Conservation (phyloP, 2,888 invertebrate genomes). For the Thera obeliscata region DNA sequence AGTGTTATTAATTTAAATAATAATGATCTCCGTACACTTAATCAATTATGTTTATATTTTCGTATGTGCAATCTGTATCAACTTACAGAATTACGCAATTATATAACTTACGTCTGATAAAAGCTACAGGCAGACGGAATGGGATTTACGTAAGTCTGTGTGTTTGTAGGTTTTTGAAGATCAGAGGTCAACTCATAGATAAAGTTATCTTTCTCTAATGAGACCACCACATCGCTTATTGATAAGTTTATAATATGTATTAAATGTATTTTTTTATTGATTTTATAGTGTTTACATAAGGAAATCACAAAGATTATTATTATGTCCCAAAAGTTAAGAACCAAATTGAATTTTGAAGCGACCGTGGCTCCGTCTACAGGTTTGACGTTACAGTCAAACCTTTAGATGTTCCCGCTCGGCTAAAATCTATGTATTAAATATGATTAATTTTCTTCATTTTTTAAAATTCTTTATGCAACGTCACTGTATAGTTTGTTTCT, state of each 20-base stretch:
- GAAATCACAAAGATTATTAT: too few species aligned
- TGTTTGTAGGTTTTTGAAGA: constrained; percentile 16
- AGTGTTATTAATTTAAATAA: too few species aligned
- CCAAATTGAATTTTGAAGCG: too few species aligned
- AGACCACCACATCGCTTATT: constrained; percentile 33
- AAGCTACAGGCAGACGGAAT: constrained; percentile 20
- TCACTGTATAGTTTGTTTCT: too few species aligned
- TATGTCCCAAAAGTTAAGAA: too few species aligned
- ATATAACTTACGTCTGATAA: constrained; percentile 14
- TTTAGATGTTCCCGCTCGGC: too few species aligned
- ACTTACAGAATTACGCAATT: constrained; percentile 5
- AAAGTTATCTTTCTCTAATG: constrained; percentile 25
- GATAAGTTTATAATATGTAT: constrained; percentile 5
- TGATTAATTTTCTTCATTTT: too few species aligned
- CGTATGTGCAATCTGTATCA: not conserved
- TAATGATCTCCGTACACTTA: not conserved
- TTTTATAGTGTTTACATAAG: too few species aligned
- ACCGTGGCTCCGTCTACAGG: too few species aligned
- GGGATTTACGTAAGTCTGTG: constrained; percentile 4
- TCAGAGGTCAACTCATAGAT: constrained; percentile 31
- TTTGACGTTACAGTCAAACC: too few species aligned
- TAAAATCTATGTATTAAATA: too few species aligned
- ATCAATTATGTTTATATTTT: not conserved
- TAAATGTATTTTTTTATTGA: not conserved
- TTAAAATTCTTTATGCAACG: too few species aligned